Evolutionary conservation across 2,113 vertebrate genomes (phyloP).

Genomic region (Eira barbara): DNA sequence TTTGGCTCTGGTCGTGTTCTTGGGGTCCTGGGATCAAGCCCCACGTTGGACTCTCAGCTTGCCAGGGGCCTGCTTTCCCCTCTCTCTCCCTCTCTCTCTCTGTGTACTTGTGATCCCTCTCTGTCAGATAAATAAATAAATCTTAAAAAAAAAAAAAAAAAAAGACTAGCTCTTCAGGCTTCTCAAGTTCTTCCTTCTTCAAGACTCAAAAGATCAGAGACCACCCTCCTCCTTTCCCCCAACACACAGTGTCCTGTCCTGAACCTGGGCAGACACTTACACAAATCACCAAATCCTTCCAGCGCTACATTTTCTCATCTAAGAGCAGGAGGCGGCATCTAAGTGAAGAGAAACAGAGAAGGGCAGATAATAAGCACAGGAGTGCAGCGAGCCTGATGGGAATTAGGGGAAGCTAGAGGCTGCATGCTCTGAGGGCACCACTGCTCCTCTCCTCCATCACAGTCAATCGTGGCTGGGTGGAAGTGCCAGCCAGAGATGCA

Average conservation of each 20-base stretch:
- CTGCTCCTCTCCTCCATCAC: neutral
- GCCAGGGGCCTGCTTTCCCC: too few species aligned
- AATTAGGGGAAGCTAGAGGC: neutral
- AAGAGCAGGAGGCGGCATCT: neutral
- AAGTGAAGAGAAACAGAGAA: neutral
- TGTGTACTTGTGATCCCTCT: too few species aligned
- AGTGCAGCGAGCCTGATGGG: neutral
- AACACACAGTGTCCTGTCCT: neutral
- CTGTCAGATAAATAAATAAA: too few species aligned
- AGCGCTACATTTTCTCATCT: neutral
- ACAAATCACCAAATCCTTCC: neutral
- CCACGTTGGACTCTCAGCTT: too few species aligned
- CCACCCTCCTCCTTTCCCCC: accelerated
- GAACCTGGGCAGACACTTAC: neutral
- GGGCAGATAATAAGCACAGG: neutral
- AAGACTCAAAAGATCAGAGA: neutral
- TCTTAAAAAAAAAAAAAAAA: too few species aligned
- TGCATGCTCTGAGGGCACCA: accelerated
- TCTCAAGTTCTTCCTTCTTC: neutral
- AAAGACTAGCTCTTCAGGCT: neutral
- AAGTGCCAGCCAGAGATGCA: neutral
- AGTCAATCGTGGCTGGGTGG: accelerated
- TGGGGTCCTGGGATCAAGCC: too few species aligned
- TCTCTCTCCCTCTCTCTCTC: too few species aligned
- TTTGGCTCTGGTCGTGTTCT: too few species aligned